A percentile compares a stretch with the other conserved stretches of the same genome.
Conservation (phyloP, 64 coral and sea anemone genomes). For the Actinia tenebrosa region DNA sequence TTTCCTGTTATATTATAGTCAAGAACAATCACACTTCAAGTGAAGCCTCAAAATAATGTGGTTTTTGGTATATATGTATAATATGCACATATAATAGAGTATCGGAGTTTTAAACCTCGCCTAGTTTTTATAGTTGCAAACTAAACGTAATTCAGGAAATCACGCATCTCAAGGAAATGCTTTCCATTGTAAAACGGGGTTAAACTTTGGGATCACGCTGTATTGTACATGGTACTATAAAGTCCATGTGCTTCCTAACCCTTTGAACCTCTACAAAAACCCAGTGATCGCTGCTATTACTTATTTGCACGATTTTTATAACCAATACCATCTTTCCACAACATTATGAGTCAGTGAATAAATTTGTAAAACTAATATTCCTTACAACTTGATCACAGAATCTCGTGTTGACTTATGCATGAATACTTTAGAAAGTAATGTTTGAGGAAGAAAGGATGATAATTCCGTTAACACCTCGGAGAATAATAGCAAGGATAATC, state of each 20-base stretch:
- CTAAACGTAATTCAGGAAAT: not conserved
- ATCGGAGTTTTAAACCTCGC: not conserved
- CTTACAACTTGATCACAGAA: not conserved
- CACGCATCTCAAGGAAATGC: not conserved
- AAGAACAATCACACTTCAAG: not conserved
- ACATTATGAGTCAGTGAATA: not conserved
- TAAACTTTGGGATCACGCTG: not conserved
- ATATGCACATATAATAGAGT: not conserved
- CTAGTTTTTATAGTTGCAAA: not conserved
- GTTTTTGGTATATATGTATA: not conserved
- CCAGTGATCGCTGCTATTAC: not conserved
- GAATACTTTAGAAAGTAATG: not conserved
- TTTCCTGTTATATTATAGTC: too few relatives aligned
- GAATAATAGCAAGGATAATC: slow-evolving; percentile 2
- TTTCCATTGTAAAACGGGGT: not conserved
- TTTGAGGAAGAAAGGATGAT: not conserved
- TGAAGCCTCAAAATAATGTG: not conserved
- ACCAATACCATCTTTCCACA: not conserved
- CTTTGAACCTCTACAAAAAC: not conserved
- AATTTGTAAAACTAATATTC: not conserved
- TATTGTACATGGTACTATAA: not conserved
- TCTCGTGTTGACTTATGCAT: not conserved
- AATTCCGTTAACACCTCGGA: not conserved
- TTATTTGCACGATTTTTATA: not conserved
- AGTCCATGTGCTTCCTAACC: not conserved